Evolutionary conservation across 2,888 invertebrate species (phyloP).

Genomic region (Lymantria dispar): DNA sequence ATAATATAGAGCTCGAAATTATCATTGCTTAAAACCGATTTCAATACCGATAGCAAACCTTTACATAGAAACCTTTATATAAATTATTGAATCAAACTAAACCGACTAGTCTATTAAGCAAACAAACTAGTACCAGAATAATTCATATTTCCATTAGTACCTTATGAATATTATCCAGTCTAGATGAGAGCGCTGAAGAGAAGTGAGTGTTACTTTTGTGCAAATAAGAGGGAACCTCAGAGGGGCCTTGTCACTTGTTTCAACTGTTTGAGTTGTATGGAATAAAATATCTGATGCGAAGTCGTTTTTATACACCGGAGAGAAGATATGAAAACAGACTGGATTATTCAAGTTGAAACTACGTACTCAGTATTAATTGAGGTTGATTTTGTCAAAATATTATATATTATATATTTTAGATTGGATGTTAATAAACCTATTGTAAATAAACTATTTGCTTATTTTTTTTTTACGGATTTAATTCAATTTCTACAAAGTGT

Average conservation of each 20-base stretch:
- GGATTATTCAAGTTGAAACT: not conserved
- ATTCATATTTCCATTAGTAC: slow-evolving; percentile 34
- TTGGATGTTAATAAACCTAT: no score
- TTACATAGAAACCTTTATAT: not conserved
- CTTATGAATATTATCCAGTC: slow-evolving; percentile 25
- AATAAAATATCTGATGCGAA: slow-evolving; percentile 24
- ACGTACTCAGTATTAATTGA: not conserved
- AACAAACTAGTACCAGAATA: slow-evolving; percentile 19
- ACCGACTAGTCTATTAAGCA: slow-evolving; percentile 8
- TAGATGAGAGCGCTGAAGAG: slow-evolving; percentile 13
- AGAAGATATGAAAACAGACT: not conserved
- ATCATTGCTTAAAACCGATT: no score
- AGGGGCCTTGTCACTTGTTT: slow-evolving; percentile 1
- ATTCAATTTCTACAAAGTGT: no score
- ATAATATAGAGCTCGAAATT: no score
- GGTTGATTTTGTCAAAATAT: not conserved
- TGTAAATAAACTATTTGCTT: no score
- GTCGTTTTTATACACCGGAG: slow-evolving; percentile 1
- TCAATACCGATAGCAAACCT: no score
- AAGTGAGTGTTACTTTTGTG: slow-evolving; percentile 15
- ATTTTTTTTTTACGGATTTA: no score
- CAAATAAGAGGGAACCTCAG: slow-evolving; percentile 16
- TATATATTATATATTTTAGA: no score
- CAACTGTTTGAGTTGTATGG: slow-evolving; percentile 1
- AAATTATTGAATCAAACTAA: slow-evolving; percentile 9